A percentile compares a stretch with the other conserved stretches of the same genome.
These are phyloP conservation scores for Thunnus thynnus DNA, from an alignment of 2,113 vertebrate species.

Conservation along the genomic window DNA sequence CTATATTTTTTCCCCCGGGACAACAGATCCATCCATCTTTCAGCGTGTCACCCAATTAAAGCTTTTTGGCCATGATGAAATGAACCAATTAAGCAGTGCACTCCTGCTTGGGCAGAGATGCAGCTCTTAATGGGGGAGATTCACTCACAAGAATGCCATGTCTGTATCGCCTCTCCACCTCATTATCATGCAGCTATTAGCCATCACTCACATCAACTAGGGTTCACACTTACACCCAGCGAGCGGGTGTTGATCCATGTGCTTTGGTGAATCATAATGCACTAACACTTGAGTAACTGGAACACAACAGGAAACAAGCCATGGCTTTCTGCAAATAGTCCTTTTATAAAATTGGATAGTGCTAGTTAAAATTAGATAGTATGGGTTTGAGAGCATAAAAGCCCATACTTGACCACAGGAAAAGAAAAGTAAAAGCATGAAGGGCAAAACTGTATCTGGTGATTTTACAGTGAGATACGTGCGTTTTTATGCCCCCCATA, in stretches of 20 bases:
- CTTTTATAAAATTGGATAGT: neutral
- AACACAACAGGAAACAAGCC: conserved; percentile 40
- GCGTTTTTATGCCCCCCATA: neutral
- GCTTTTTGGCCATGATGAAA: conserved; percentile 72
- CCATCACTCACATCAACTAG: conserved; percentile 66
- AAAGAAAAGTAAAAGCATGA: conserved; percentile 11
- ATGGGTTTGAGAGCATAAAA: conserved; percentile 33
- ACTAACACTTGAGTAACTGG: conserved; percentile 51
- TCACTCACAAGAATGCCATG: conserved; percentile 58
- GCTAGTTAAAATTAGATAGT: conserved; percentile 36
- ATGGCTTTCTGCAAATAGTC: neutral
- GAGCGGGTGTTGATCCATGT: conserved; percentile 57
- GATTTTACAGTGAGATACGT: neutral
- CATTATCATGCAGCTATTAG: conserved; percentile 73
- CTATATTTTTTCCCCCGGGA: conserved; percentile 29
- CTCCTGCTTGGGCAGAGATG: conserved; percentile 72
- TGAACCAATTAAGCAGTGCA: conserved; percentile 77
- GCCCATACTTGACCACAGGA: neutral
- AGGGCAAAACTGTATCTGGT: neutral
- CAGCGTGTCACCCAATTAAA: conserved; percentile 76
- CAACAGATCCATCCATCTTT: conserved; percentile 65
- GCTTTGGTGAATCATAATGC: conserved; percentile 70
- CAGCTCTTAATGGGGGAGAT: conserved; percentile 69
- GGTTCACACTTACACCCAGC: conserved; percentile 47
- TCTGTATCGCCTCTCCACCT: conserved; percentile 53